phyloP scores from a whole-genome alignment of 1,140 invertebrate species.

The Babylonia areolata region DNA sequence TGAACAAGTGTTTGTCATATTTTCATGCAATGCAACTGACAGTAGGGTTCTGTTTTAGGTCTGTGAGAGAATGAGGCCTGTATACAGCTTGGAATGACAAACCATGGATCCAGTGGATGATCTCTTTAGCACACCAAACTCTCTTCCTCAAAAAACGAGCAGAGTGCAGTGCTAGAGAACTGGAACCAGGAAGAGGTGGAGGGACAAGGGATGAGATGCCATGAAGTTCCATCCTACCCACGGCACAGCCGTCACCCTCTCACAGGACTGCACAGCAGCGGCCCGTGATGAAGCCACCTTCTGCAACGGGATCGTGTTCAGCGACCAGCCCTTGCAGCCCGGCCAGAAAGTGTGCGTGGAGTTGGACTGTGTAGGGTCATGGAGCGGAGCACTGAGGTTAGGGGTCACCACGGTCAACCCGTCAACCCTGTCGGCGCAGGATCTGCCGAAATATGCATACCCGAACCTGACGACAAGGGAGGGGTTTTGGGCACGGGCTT shows the following conservation, averaged over 20 bases:
- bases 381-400: constrained; percentile 75
- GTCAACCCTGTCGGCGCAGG: constrained; percentile 46
- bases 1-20: no score
- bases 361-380: constrained; percentile 62
- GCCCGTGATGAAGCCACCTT: constrained; percentile 64
- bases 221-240: constrained; percentile 71
- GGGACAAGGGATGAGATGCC: neutral
- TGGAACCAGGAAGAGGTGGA: neutral
- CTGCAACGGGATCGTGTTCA: constrained; percentile 75
- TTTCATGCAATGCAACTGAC: no score
- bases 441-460: constrained; percentile 72
- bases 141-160: neutral
- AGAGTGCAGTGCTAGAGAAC: neutral
- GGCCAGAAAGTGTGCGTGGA: constrained; percentile 70
- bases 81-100: neutral
- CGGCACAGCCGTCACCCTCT: constrained; percentile 63
- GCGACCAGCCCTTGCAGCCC: constrained; percentile 69
- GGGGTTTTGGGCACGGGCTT: constrained; percentile 72
- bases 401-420: constrained; percentile 74
- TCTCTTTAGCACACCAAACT: neutral
- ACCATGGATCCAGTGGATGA: neutral
- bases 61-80: neutral
- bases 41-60: no score
- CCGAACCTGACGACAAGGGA: constrained; percentile 70
- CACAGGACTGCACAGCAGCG: constrained; percentile 59